phyloP scores from a whole-genome alignment of 2,888 invertebrate species.

The Clitarchus hookeri region DNA sequence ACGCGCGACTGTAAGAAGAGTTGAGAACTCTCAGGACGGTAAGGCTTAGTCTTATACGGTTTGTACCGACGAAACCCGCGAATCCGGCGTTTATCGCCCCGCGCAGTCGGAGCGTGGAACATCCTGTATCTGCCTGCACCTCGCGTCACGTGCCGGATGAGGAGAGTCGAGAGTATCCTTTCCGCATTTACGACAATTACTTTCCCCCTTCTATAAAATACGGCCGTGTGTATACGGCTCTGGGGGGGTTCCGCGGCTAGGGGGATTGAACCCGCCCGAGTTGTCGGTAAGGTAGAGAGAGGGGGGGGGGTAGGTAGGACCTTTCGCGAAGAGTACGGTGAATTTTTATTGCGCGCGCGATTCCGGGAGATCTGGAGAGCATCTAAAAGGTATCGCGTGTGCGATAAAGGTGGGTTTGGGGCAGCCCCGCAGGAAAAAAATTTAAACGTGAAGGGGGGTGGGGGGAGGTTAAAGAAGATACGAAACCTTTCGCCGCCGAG shows the following conservation, averaged over 20 bases:
- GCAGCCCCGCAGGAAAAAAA: not conserved
- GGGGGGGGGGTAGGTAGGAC: not conserved
- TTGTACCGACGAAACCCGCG: too few species aligned
- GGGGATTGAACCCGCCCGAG: not conserved
- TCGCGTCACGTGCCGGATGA: not conserved
- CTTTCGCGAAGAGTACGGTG: not conserved
- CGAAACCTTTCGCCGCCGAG: not conserved
- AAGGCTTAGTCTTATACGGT: too few species aligned
- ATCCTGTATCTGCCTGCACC: not conserved
- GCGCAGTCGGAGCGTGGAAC: not conserved
- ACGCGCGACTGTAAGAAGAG: too few species aligned
- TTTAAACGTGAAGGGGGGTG: not conserved
- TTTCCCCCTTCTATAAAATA: not conserved
- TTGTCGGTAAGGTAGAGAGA: not conserved
- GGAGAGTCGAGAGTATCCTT: not conserved
- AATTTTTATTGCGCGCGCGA: constrained; percentile 8
- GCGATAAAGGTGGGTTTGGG: not conserved
- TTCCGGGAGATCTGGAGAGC: not conserved
- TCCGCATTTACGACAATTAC: constrained; percentile 9
- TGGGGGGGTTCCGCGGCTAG: not conserved
- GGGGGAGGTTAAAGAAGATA: not conserved
- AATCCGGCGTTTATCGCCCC: too few species aligned
- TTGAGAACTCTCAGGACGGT: too few species aligned
- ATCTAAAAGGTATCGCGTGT: not conserved
- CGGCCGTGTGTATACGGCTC: not conserved